phyloP scores from a whole-genome alignment of 2,888 invertebrate species.

The Pimpla rufipes region DNA sequence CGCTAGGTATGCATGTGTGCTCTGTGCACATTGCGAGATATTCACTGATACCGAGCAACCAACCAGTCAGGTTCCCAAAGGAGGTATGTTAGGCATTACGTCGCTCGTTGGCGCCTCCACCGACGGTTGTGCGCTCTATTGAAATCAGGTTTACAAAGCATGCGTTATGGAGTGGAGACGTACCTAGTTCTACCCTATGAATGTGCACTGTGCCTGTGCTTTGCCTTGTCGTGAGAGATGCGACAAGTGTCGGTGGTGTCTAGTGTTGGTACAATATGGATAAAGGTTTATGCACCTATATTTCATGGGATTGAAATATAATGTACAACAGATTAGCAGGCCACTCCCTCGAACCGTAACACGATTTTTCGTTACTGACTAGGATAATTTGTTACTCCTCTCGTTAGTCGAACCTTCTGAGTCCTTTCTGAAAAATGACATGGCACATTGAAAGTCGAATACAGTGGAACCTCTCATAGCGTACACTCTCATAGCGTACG shows the following conservation, averaged over 20 bases:
- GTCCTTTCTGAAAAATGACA: too few species aligned
- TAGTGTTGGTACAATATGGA: slow-evolving; percentile 15
- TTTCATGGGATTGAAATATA: neutral
- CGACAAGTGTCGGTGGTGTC: slow-evolving; percentile 38
- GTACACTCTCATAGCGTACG: too few species aligned
- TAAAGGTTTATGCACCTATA: neutral
- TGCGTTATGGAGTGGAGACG: slow-evolving; percentile 58
- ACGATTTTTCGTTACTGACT: slow-evolving; percentile 16
- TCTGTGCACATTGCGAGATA: slow-evolving; percentile 22
- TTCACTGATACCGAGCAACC: slow-evolving; percentile 17
- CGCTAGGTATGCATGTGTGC: neutral
- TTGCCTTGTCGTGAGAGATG: slow-evolving; percentile 32
- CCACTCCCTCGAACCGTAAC: slow-evolving; percentile 1
- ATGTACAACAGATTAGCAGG: slow-evolving; percentile 12
- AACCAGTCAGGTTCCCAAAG: slow-evolving; percentile 3
- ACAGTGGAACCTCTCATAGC: too few species aligned
- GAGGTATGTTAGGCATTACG: slow-evolving; percentile 39
- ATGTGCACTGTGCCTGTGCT: slow-evolving; percentile 4
- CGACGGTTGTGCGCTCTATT: slow-evolving; percentile 60
- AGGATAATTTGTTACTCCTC: neutral
- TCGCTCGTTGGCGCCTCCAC: slow-evolving; percentile 24
- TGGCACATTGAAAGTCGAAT: too few species aligned
- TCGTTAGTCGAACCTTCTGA: neutral
- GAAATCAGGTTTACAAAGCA: slow-evolving; percentile 65
- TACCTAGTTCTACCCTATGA: slow-evolving; percentile 47